These are phyloP conservation scores for Leistus spinibarbis DNA, from an alignment of 2,888 invertebrate species.

Conservation along the genomic window DNA sequence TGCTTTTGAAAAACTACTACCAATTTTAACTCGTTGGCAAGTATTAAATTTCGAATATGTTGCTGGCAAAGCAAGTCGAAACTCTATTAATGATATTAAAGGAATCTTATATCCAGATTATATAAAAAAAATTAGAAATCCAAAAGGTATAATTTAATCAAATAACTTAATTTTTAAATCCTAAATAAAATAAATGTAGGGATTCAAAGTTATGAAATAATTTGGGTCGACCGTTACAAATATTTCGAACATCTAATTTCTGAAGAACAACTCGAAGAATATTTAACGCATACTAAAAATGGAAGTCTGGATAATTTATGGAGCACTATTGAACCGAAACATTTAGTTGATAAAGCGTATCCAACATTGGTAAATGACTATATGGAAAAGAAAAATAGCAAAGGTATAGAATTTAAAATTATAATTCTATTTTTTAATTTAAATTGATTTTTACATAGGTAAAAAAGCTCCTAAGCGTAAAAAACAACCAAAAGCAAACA, in stretches of 20 bases:
- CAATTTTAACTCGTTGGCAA: constrained; percentile 79
- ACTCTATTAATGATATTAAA: constrained; percentile 41
- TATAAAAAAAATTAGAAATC: constrained; percentile 64
- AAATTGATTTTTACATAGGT: constrained; percentile 35
- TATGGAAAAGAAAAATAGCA: constrained; percentile 63
- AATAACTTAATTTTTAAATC: not conserved
- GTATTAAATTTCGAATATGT: constrained; percentile 57
- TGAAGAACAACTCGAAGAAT: constrained; percentile 62
- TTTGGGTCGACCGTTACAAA: constrained; percentile 68
- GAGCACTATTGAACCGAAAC: constrained; percentile 73
- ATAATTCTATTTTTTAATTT: not conserved
- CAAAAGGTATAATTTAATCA: constrained; percentile 52
- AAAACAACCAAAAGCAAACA: constrained; percentile 40
- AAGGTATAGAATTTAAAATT: constrained; percentile 45
- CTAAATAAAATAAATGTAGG: constrained; percentile 55
- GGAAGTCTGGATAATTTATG: constrained; percentile 59
- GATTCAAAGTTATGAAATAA: constrained; percentile 72
- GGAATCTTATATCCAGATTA: constrained; percentile 58
- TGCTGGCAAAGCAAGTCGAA: constrained; percentile 24
- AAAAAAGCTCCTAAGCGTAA: constrained; percentile 48
- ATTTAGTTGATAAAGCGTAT: constrained; percentile 66
- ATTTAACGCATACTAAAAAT: constrained; percentile 56
- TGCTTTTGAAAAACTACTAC: constrained; percentile 77
- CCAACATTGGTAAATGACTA: constrained; percentile 66
- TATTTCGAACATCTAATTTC: constrained; percentile 66